These are phyloP conservation scores for Kryptolebias ocellatus DNA, from an alignment of 2,797 vertebrate species.

Conservation along the genomic window DNA sequence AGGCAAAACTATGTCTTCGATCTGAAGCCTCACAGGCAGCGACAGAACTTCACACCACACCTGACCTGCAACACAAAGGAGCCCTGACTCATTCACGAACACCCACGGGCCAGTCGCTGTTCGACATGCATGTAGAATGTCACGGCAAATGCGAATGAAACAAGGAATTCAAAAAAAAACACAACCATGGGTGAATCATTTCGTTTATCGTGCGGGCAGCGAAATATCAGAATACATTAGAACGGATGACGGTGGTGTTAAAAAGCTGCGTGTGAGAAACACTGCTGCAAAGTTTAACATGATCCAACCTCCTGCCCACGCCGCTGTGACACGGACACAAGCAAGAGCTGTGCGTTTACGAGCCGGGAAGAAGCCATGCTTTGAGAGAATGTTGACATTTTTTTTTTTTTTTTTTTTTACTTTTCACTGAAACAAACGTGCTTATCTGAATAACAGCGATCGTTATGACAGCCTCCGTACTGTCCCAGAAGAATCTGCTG, in stretches of 20 bases:
- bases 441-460: too few relatives aligned
- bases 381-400: too few relatives aligned
- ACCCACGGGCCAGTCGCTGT: slow-evolving; percentile 9
- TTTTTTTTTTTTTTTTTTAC: too few relatives aligned
- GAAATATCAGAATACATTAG: neutral
- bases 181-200: neutral
- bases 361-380: too few relatives aligned
- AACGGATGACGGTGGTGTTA: neutral
- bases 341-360: too few relatives aligned
- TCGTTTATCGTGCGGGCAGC: neutral
- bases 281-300: neutral
- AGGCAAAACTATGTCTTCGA: slow-evolving; percentile 31
- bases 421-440: too few relatives aligned
- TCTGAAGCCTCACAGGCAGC: slow-evolving; percentile 31
- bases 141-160: neutral
- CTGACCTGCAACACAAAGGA: slow-evolving; percentile 67
- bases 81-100: slow-evolving; percentile 28
- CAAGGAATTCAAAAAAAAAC: neutral
- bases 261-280: neutral
- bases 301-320: neutral
- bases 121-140: slow-evolving; percentile 40
- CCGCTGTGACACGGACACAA: too few relatives aligned
- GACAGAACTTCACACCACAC: slow-evolving; percentile 54
- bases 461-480: too few relatives aligned
- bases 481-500: too few relatives aligned